Evolutionary conservation across 2,888 invertebrate genomes (phyloP).

Genomic region (Chloromyia formosa): DNA sequence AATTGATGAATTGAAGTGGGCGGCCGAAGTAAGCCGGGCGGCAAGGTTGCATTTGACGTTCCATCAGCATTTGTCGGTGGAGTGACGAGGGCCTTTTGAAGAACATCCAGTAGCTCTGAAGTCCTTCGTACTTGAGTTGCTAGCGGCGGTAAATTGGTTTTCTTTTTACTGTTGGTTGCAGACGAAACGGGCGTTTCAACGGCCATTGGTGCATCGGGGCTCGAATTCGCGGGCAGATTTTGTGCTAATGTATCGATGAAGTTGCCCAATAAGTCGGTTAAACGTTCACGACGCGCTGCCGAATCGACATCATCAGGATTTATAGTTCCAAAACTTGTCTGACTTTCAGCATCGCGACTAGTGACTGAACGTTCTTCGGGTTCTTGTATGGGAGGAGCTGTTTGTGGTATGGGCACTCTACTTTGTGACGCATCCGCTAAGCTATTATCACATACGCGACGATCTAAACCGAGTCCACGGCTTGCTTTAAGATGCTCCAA

Average conservation of each 20-base stretch:
- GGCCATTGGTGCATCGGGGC: not conserved
- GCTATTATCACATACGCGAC: conserved; percentile 50
- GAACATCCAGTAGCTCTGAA: conserved; percentile 61
- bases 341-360: conserved; percentile 47
- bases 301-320: conserved; percentile 19
- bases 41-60: not conserved
- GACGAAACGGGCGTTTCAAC: not conserved
- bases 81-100: conserved; percentile 59
- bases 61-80: conserved; percentile 38
- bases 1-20: not conserved
- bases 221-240: conserved; percentile 44
- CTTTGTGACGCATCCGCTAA: not conserved
- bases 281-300: conserved; percentile 36
- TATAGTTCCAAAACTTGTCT: conserved; percentile 35
- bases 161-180: not conserved
- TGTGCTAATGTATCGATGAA: conserved; percentile 51
- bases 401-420: conserved; percentile 45
- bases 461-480: conserved; percentile 53
- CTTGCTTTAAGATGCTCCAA: conserved; percentile 67
- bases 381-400: not conserved
- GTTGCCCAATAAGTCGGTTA: conserved; percentile 47
- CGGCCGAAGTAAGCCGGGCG: not conserved
- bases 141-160: not conserved
- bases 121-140: conserved; percentile 53
- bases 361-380: conserved; percentile 7